Base-by-base conservation (phyloP, 1,140 invertebrate genomes). In the Rhopalosiphum padi region DNA sequence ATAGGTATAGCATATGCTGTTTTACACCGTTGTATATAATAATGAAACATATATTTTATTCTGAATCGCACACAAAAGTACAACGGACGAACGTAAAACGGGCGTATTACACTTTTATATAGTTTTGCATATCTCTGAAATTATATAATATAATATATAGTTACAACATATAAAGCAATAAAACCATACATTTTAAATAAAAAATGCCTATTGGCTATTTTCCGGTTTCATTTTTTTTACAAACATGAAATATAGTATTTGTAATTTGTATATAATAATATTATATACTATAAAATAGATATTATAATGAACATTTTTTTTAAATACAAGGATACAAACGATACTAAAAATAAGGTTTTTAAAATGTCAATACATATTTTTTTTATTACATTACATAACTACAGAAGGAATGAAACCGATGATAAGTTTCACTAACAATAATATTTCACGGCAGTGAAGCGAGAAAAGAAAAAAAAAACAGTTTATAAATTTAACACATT, bases 351-450 rank as follows among this genome's bases (percentile, higher is more conserved):
- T 83, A 83, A 83, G 82, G 82, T 83, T 83, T 83, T 37, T n/a
- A 41, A 83, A 83, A 83, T 83, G n/a, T 83, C 83, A 86, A 86
- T 15, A 86, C 83, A 86, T 86, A 43, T 86, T 87, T 21, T 86
- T 86, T 87, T 46, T 46, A 46, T 87, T 87, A 41, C 22, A 83
- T 41, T 43, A 48, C 41, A 87, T n/a, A 46, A 87, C 85, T 87
- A 87, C 25, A 87, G 85, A 87, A 87, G 85, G 41, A 87, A 87
- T 87, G 43, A 87, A 86, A 87, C 85, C 43, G 30, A 87, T 46
- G 30, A 87, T 77, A 77, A 46, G 85, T 87, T 46, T n/a, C 85
- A 87, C 43, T 87, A 87, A 87, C 43, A 87, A 87, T 48, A n/a
- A 87, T 48, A 51, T 87, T 87, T 87, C 43, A 87, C 25, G n/a